Evolutionary conservation across 1,140 invertebrate species (phyloP).

Genomic region (Drosophila elegans): DNA sequence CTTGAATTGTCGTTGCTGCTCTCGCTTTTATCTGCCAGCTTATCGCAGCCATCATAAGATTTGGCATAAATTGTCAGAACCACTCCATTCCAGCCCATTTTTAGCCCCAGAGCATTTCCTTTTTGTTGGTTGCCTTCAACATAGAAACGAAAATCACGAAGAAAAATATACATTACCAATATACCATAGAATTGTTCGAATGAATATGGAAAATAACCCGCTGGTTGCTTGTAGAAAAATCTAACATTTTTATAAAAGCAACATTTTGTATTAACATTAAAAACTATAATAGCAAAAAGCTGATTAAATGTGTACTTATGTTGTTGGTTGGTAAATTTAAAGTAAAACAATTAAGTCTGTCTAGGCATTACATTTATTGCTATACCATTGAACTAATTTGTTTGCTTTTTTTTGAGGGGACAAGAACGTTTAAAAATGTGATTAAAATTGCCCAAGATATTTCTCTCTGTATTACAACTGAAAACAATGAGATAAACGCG

Average conservation of each 20-base stretch:
- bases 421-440: not conserved
- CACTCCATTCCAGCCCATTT: conserved; percentile 1
- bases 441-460: not conserved
- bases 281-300: too few relatives aligned
- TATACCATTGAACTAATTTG: too few relatives aligned
- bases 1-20: conserved; percentile 38
- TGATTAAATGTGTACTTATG: too few relatives aligned
- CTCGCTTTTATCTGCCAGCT: conserved; percentile 56
- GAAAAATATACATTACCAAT: not conserved
- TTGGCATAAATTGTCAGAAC: conserved; percentile 60
- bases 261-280: too few relatives aligned
- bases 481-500: conserved; percentile 21
- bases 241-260: too few relatives aligned
- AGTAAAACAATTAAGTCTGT: too few relatives aligned
- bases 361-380: too few relatives aligned
- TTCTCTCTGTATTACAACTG: not conserved
- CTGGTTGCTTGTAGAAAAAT: too few relatives aligned
- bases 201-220: too few relatives aligned
- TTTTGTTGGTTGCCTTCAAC: not conserved
- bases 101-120: conserved; percentile 21
- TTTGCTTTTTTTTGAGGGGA: too few relatives aligned
- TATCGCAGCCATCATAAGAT: conserved; percentile 66
- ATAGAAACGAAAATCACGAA: not conserved
- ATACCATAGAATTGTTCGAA: too few relatives aligned
- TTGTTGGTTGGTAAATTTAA: too few relatives aligned